Conservation (phyloP, 35 echinoderm and acorn worm species). For the Heliocidaris erythrogramma region DNA sequence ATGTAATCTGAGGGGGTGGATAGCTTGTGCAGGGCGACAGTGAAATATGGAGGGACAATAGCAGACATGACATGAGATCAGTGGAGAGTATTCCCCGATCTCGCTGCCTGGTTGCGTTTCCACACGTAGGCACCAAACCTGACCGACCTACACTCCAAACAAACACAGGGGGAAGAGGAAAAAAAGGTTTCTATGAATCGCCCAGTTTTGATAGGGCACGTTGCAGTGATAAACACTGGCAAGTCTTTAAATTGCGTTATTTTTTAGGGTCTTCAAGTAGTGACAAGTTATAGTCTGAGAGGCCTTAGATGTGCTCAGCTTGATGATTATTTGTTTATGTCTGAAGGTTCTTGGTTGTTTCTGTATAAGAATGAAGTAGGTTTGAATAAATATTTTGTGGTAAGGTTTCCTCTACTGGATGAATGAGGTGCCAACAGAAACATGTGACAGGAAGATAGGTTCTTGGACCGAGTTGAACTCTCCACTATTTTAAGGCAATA, state of each 20-base stretch:
- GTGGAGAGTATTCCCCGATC: conserved; percentile 21
- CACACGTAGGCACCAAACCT: conserved; percentile 47
- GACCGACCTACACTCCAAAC: background rate
- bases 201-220: background rate
- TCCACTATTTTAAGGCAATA: background rate
- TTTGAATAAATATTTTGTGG: conserved; percentile 14
- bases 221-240: background rate
- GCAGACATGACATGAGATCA: conserved; percentile 28
- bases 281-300: background rate
- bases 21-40: conserved; percentile 8
- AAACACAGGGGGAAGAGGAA: background rate
- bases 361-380: background rate
- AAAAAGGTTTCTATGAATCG: background rate
- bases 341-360: background rate
- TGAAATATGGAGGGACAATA: conserved; percentile 35
- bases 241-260: background rate
- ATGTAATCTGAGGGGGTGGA: background rate
- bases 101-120: background rate
- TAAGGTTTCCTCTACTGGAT: background rate
- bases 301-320: background rate
- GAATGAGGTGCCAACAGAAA: background rate
- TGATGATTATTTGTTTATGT: background rate
- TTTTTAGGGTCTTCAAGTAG: conserved; percentile 2
- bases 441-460: background rate
- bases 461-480: background rate